Percentiles rank a stretch among this genome's conserved stretches.
These are phyloP conservation scores for Synaphobranchus kaupii DNA, from an alignment of 2,797 vertebrate genomes.

Conservation along the genomic window DNA sequence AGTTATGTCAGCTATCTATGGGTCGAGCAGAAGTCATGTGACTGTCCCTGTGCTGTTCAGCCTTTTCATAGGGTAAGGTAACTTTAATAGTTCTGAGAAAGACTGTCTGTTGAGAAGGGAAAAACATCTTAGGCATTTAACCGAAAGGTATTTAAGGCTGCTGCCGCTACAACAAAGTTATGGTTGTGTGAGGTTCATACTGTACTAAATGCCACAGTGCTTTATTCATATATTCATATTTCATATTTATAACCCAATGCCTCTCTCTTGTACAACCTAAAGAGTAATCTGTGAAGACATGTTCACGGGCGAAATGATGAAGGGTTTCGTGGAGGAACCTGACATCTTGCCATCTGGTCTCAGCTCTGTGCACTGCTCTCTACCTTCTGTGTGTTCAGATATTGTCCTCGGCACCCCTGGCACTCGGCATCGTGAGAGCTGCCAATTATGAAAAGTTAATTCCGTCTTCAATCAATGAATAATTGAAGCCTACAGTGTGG, in stretches of 20 bases:
- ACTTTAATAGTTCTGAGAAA: background rate
- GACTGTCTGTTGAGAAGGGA: background rate
- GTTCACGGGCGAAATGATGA: conserved; percentile 15
- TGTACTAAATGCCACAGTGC: background rate
- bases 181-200: background rate
- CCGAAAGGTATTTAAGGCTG: background rate
- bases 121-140: too few relatives aligned
- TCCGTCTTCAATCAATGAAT: conserved; percentile 33
- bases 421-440: background rate
- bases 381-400: background rate
- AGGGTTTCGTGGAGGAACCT: conserved; percentile 20
- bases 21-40: background rate
- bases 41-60: background rate
- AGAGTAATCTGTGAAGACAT: conserved; percentile 20
- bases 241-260: conserved; percentile 16
- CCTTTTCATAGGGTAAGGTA: background rate
- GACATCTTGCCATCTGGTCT: conserved; percentile 22
- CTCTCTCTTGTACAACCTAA: conserved; percentile 14
- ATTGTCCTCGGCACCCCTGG: background rate
- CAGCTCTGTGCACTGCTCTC: background rate
- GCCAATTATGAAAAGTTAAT: conserved; percentile 31
- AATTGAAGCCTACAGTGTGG: conserved; percentile 22
- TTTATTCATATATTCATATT: background rate
- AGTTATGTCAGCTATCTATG: background rate
- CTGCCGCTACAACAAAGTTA: background rate